phyloP scores from a whole-genome alignment of 2,888 invertebrate species.

The Nymphalis polychloros region DNA sequence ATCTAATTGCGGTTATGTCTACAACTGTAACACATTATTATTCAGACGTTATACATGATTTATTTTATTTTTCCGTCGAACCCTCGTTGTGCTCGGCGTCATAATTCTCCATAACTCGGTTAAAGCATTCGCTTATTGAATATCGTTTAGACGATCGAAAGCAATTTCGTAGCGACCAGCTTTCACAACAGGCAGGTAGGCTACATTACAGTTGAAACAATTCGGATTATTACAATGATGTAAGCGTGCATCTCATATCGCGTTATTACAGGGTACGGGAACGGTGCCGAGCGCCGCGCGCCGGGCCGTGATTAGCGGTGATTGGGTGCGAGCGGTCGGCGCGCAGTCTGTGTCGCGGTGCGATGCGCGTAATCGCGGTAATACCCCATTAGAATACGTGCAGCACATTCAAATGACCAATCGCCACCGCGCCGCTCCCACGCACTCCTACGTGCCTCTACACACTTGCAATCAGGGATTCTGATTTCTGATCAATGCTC shows the following conservation, averaged over 20 bases:
- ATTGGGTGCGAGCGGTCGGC: slow-evolving; percentile 39
- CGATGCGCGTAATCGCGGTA: slow-evolving; percentile 23
- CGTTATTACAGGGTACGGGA: slow-evolving; percentile 40
- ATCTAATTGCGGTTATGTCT: slow-evolving; percentile 19
- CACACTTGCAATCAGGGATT: neutral
- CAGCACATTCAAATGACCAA: slow-evolving; percentile 40
- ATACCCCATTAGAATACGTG: slow-evolving; percentile 47
- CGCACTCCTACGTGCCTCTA: slow-evolving; percentile 30
- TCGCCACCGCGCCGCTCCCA: slow-evolving; percentile 36
- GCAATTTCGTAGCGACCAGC: slow-evolving; percentile 14
- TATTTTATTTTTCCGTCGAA: neutral
- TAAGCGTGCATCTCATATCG: slow-evolving; percentile 41
- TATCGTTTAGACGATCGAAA: slow-evolving; percentile 30
- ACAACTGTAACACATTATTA: slow-evolving; percentile 14
- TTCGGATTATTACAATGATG: slow-evolving; percentile 33
- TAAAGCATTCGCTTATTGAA: slow-evolving; percentile 29
- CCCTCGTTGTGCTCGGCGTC: neutral
- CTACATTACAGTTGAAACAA: slow-evolving; percentile 27
- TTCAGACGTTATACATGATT: neutral
- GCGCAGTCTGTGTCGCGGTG: slow-evolving; percentile 31
- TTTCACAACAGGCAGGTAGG: slow-evolving; percentile 22
- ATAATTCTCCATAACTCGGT: neutral
- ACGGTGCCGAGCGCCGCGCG: slow-evolving; percentile 29
- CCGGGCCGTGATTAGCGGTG: slow-evolving; percentile 42
- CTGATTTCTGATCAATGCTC: neutral